Evolutionary conservation across 1,140 invertebrate genomes (phyloP).

Genomic region (Diachasma alloeum): DNA sequence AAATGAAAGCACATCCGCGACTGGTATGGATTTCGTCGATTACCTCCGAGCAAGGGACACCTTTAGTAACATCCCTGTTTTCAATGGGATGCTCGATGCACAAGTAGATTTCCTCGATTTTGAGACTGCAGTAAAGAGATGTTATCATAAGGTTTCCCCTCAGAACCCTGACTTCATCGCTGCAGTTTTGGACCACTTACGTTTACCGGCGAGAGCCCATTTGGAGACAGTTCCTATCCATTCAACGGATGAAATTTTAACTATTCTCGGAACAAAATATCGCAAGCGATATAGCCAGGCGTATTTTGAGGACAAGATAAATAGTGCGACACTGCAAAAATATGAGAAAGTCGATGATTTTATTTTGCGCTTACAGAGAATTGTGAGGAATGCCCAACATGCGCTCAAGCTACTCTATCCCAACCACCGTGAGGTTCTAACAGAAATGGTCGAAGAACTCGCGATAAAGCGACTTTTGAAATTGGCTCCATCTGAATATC

Average conservation of each 20-base stretch:
- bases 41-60: not conserved
- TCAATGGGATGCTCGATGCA: not conserved
- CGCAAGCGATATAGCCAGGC: not conserved
- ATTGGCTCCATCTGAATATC: not conserved
- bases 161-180: too few relatives aligned
- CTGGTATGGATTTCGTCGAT: too few relatives aligned
- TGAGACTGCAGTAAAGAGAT: not conserved
- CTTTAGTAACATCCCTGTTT: not conserved
- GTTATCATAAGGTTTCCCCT: too few relatives aligned
- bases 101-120: not conserved
- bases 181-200: too few relatives aligned
- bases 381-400: not conserved
- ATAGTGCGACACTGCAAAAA: not conserved
- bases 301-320: not conserved
- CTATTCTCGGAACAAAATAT: not conserved
- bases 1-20: not conserved
- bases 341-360: too few relatives aligned
- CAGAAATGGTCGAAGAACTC: too few relatives aligned
- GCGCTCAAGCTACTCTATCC: not conserved
- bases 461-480: too few relatives aligned
- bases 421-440: not conserved
- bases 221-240: too few relatives aligned
- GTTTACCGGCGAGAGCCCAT: too few relatives aligned
- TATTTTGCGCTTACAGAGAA: not conserved
- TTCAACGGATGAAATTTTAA: not conserved